A percentile compares a stretch with the other conserved stretches of the same genome.
Conservation (phyloP, 2,888 invertebrate genomes). For the Hoplodrina blanda region DNA sequence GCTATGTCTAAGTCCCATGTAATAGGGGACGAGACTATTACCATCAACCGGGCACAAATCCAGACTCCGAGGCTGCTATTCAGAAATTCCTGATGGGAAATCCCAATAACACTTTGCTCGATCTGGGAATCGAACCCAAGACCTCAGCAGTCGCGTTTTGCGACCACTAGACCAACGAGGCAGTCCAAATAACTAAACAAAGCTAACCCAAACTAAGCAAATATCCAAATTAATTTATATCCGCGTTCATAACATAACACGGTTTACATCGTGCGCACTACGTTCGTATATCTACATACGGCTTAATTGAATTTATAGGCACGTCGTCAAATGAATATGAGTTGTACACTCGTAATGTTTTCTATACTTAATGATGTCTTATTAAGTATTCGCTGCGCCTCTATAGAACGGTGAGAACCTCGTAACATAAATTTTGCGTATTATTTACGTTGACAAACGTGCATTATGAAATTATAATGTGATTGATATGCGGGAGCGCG, state of each 20-base stretch:
- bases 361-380: slow-evolving; percentile 76
- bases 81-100: too few relatives aligned
- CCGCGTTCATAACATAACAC: slow-evolving; percentile 80
- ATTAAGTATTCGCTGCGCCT: slow-evolving; percentile 86
- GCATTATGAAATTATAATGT: slow-evolving; percentile 90
- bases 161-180: too few relatives aligned
- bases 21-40: too few relatives aligned
- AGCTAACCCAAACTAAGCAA: slow-evolving; percentile 68
- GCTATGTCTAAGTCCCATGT: too few relatives aligned
- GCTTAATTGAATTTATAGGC: slow-evolving; percentile 89
- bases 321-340: slow-evolving; percentile 89
- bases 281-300: slow-evolving; percentile 71
- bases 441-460: slow-evolving; percentile 89
- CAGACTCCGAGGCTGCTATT: too few relatives aligned
- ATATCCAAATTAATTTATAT: slow-evolving; percentile 81
- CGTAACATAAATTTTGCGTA: slow-evolving; percentile 91
- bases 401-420: slow-evolving; percentile 88
- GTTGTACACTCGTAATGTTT: slow-evolving; percentile 77
- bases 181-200: too few relatives aligned
- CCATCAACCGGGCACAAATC: too few relatives aligned
- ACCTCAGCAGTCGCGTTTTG: too few relatives aligned
- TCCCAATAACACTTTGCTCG: too few relatives aligned
- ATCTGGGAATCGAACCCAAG: too few relatives aligned
- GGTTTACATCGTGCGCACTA: slow-evolving; percentile 75
- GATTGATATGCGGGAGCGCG: slow-evolving; percentile 83